Conservation (phyloP, 2,888 invertebrate genomes). For the Geotrupes spiniger region DNA sequence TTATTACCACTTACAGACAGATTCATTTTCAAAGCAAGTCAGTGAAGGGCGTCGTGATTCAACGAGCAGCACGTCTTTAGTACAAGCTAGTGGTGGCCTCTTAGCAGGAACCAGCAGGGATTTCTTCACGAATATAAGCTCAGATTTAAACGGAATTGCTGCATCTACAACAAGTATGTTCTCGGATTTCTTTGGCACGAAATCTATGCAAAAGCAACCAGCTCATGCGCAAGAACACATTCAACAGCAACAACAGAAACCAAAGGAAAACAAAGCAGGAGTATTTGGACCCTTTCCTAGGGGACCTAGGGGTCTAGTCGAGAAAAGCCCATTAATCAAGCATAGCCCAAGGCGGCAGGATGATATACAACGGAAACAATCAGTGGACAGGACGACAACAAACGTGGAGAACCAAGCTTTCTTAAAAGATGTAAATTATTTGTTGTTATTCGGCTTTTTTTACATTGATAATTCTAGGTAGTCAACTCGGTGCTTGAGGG, state of each 20-base stretch:
- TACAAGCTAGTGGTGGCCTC: constrained; percentile 58
- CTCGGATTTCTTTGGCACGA: constrained; percentile 88
- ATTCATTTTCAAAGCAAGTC: constrained; percentile 41
- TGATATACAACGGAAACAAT: constrained; percentile 66
- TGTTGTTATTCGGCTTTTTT: neutral
- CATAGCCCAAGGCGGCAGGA: constrained; percentile 71
- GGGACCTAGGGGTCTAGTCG: constrained; percentile 80
- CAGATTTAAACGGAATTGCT: constrained; percentile 88
- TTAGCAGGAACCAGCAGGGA: constrained; percentile 70
- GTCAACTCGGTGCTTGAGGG: constrained; percentile 83
- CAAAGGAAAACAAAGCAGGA: constrained; percentile 50
- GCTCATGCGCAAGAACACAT: constrained; percentile 35
- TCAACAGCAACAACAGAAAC: constrained; percentile 40
- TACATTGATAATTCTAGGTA: constrained; percentile 56
- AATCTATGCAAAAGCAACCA: constrained; percentile 33
- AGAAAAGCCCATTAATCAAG: constrained; percentile 84
- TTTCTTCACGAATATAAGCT: constrained; percentile 89
- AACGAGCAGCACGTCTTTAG: constrained; percentile 59
- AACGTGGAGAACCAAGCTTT: constrained; percentile 92
- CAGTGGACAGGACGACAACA: constrained; percentile 68
- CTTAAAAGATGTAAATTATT: constrained; percentile 74
- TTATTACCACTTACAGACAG: constrained; percentile 33
- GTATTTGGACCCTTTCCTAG: constrained; percentile 75
- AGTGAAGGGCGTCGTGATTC: constrained; percentile 57
- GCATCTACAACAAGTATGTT: constrained; percentile 93